Percentiles rank a stretch among this genome's conserved stretches.
Conservation (phyloP, 2,888 invertebrate genomes). For the Meteorus colon region DNA sequence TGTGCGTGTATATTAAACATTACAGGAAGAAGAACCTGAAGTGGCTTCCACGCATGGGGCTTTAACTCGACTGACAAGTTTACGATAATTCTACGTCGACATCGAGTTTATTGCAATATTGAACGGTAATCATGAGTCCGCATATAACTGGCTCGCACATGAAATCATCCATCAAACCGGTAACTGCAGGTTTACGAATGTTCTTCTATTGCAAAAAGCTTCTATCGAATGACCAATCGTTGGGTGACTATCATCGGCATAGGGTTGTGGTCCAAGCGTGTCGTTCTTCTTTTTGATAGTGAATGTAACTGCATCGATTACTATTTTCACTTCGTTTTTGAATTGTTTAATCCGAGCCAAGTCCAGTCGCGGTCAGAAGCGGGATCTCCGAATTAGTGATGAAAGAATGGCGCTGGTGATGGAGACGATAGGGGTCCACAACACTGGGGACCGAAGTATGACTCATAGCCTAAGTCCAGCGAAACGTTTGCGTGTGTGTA, state of each 20-base stretch:
- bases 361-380: constrained; percentile 41
- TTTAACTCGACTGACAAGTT: constrained; percentile 32
- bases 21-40: constrained; percentile 26
- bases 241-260: too few relatives aligned
- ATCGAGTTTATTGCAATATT: constrained; percentile 33
- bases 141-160: constrained; percentile 6
- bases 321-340: too few relatives aligned
- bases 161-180: constrained; percentile 16
- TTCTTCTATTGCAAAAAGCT: background rate
- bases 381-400: constrained; percentile 47
- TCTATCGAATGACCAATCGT: background rate
- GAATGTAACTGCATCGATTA: background rate
- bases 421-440: constrained; percentile 52
- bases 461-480: constrained; percentile 63
- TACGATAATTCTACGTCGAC: constrained; percentile 32
- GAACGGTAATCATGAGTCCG: constrained; percentile 13
- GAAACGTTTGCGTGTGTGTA: constrained; percentile 55
- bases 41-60: constrained; percentile 9
- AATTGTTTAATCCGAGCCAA: background rate
- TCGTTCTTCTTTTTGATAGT: background rate
- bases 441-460: constrained; percentile 52
- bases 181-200: background rate
- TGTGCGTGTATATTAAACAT: constrained; percentile 12
- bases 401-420: constrained; percentile 21
- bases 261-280: too few relatives aligned